Evolutionary conservation across 2,888 invertebrate genomes (phyloP).

Genomic region (Sinopyrophorus schimmeli): DNA sequence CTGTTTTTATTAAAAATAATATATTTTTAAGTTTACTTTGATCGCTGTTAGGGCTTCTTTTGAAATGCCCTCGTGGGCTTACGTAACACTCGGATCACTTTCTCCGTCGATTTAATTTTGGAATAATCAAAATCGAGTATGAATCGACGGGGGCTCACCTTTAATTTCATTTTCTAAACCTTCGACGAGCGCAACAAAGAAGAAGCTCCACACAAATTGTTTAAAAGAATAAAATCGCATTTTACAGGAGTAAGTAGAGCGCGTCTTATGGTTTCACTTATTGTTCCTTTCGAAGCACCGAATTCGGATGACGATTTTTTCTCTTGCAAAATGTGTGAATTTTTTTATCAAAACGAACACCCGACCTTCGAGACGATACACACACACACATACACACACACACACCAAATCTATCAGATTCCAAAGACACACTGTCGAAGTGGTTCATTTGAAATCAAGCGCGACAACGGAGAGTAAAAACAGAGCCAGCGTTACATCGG

Average conservation of each 20-base stretch:
- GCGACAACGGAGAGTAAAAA: slow-evolving; percentile 35
- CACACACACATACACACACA: neutral
- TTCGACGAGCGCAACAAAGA: slow-evolving; percentile 42
- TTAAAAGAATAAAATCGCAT: slow-evolving; percentile 49
- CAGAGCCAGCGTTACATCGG: slow-evolving; percentile 44
- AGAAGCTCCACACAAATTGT: slow-evolving; percentile 47
- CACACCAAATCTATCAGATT: slow-evolving; percentile 1
- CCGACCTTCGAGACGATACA: neutral
- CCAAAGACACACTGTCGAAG: slow-evolving; percentile 4
- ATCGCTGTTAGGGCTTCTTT: too few relatives aligned
- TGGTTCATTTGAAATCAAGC: slow-evolving; percentile 21
- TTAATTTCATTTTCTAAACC: slow-evolving; percentile 51
- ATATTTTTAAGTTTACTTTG: too few relatives aligned
- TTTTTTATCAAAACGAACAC: neutral
- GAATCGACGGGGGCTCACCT: too few relatives aligned
- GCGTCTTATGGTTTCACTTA: slow-evolving; percentile 42
- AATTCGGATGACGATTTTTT: slow-evolving; percentile 4
- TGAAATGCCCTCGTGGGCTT: too few relatives aligned
- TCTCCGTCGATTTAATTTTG: too few relatives aligned
- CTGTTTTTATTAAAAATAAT: too few relatives aligned
- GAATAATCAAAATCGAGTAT: too few relatives aligned
- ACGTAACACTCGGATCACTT: too few relatives aligned
- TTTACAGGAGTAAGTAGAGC: slow-evolving; percentile 49
- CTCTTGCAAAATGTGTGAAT: neutral
- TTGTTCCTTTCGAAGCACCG: slow-evolving; percentile 22